Conservation (phyloP, 2,888 invertebrate species). For the Lathronympha strigana region DNA sequence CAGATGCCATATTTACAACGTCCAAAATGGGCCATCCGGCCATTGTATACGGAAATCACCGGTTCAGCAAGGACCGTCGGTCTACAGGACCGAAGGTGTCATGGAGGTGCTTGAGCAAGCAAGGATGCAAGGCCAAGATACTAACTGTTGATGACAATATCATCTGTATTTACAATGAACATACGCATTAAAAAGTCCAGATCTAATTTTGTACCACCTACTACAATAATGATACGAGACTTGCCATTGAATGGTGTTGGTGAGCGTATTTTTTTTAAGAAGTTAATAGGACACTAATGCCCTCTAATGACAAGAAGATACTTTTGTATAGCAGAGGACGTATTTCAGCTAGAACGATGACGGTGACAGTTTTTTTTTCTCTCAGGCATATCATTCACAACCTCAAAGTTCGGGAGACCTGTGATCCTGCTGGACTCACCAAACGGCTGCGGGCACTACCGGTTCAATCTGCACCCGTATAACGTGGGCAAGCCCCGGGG, state of each 20-base stretch:
- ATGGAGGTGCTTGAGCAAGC: neutral
- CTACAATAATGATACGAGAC: no score
- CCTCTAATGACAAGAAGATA: neutral
- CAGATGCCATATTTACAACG: neutral
- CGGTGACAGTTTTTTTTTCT: neutral
- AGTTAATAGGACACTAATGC: no score
- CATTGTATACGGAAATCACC: neutral
- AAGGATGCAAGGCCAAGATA: neutral
- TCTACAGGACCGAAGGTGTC: neutral
- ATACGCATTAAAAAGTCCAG: neutral
- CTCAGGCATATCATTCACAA: conserved; percentile 26
- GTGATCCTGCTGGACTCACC: conserved; percentile 37
- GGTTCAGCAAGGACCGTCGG: neutral
- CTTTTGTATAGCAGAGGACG: no score
- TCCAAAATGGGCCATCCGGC: neutral
- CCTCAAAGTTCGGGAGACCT: conserved; percentile 40
- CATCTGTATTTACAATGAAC: neutral
- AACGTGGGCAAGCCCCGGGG: conserved; percentile 9
- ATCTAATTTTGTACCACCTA: neutral
- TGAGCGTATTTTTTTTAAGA: neutral
- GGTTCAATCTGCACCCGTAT: conserved; percentile 35
- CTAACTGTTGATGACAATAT: neutral
- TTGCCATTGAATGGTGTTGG: no score
- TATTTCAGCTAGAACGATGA: neutral
- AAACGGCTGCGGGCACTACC: conserved; percentile 27